Conservation (phyloP, 2,113 vertebrate species). For the Dipodomys merriami region DNA sequence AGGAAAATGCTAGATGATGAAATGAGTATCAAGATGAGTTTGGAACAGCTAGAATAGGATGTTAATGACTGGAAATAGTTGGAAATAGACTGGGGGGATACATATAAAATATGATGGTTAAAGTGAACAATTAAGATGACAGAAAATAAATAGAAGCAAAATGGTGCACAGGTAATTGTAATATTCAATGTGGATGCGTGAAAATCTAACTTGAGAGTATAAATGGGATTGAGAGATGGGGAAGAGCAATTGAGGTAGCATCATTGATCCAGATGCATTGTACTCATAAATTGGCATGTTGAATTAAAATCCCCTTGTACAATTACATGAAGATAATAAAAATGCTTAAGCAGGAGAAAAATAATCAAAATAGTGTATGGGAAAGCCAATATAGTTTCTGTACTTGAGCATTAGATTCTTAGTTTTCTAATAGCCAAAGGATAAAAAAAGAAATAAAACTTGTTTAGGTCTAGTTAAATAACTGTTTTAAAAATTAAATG, state of each 20-base stretch:
- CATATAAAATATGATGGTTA: not conserved
- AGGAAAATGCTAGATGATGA: not conserved
- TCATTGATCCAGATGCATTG: no score
- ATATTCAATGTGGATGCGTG: no score
- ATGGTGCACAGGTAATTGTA: not conserved
- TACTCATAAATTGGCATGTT: no score
- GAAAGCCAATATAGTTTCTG: not conserved
- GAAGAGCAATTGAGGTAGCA: no score
- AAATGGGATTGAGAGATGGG: no score
- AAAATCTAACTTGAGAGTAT: no score
- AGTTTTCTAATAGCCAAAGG: not conserved
- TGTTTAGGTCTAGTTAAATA: not conserved
- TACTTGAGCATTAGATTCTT: not conserved
- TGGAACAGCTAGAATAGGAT: not conserved
- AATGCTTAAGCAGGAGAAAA: not conserved
- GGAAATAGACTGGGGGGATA: not conserved
- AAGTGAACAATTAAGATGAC: not conserved
- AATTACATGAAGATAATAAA: no score
- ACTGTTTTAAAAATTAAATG: not conserved
- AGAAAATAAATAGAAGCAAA: conserved; percentile 10
- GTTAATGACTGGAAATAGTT: not conserved
- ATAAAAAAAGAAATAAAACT: not conserved
- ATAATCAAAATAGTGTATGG: not conserved
- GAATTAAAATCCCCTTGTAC: no score
- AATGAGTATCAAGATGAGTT: not conserved